These are phyloP conservation scores for Orthosia gothica DNA, from an alignment of 2,888 invertebrate species.

Conservation along the genomic window DNA sequence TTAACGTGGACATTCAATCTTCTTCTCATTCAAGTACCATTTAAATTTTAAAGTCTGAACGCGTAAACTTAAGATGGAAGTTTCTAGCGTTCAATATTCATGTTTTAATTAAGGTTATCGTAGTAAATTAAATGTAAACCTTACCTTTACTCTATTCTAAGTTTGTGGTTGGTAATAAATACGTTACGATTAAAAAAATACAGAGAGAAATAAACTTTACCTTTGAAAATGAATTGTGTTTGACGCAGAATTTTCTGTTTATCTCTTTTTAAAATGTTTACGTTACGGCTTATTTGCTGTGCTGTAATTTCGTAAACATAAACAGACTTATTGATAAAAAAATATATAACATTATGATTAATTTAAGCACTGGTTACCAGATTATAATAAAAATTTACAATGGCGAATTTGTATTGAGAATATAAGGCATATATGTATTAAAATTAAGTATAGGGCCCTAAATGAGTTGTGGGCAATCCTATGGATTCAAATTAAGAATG, in stretches of 20 bases:
- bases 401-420: too few species aligned
- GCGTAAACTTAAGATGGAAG: slow-evolving; percentile 4
- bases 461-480: slow-evolving; percentile 54
- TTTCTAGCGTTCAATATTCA: slow-evolving; percentile 42
- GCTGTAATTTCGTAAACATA: not conserved
- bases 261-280: slow-evolving; percentile 4
- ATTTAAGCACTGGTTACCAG: too few species aligned
- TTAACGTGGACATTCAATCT: slow-evolving; percentile 29
- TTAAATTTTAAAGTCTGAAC: slow-evolving; percentile 18
- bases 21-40: slow-evolving; percentile 14
- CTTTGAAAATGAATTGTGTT: not conserved
- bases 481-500: slow-evolving; percentile 60
- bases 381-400: too few species aligned
- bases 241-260: not conserved
- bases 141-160: slow-evolving; percentile 6
- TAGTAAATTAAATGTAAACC: slow-evolving; percentile 9
- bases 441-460: too few species aligned
- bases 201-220: not conserved
- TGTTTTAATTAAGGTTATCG: slow-evolving; percentile 31
- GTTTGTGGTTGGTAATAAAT: not conserved
- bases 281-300: not conserved
- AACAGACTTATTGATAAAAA: too few species aligned
- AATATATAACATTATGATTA: too few species aligned
- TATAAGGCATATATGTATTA: too few species aligned
- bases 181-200: not conserved